Evolutionary conservation across 2,797 vertebrate genomes (phyloP), one percentile per base, ranked within the genome.

Genomic region (Macropodus opercularis): DNA sequence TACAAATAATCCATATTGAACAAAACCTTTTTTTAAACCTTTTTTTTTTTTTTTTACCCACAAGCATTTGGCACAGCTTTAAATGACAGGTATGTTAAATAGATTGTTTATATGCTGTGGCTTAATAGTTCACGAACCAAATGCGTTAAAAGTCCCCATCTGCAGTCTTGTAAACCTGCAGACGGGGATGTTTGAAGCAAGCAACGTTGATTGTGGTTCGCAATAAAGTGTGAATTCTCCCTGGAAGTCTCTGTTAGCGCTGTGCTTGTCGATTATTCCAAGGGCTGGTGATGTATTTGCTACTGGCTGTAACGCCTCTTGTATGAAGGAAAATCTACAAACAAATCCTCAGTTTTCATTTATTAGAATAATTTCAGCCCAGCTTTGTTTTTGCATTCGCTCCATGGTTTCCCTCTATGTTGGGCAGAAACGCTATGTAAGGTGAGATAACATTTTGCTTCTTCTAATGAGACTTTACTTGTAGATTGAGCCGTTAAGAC

Each of bases 291-390:
- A 64, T 66, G 17, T 48, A 13, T 80, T 43, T 40, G 36, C 60
- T 65, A 23, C 53, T 63, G 76, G 55, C 52, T 71, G 6, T 9
- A 44, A 74, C n/a, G 54, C 40, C 35, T 61, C 66, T 41, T 48
- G 15, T 55, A 62, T 75, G 67, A 83, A 83, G 75, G 79, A 86
- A 85, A 81, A 72, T 80, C 43, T 67, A 61, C 43, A 69, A 54
- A 44, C 5, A 19, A 34, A 49, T 29, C 53, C 5, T 55, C 40
- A 17, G 21, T 59, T 63, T 43, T 42, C 38, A 40, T 58, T 55
- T 64, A 58, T 72, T 68, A 6, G 18, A n/a, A 63, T 71, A 27
- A 34, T 61, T 35, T 47, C n/a, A 62, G 22, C 23, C 55, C 29
- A 3, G 24, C 47, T 67, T 32, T 75, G 59, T 31, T 62, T 80